Base-by-base conservation (phyloP, 2,113 vertebrate species). In the Motacilla tschutschensis region DNA sequence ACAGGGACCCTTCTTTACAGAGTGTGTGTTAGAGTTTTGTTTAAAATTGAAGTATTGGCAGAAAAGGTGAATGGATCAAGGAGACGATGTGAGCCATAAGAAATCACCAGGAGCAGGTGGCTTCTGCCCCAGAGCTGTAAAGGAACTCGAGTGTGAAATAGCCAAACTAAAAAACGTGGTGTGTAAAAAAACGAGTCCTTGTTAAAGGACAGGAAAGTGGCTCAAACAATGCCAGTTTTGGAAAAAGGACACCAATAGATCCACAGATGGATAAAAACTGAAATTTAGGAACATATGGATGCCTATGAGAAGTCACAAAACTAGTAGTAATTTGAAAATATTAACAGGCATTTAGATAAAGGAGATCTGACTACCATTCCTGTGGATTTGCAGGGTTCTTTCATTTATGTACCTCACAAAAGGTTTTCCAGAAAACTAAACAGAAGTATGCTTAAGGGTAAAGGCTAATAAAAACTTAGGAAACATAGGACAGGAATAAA, bases 61-160 rank as follows among this genome's bases (percentile, higher is more conserved):
- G 81, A 69, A 84, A 81, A 91, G 59, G 14, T 43, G 71, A 82
- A 66, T 24, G 47, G 71, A 84, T 87, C 75, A 87, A 90, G 81
- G 50, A 83, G 64, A 86, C 0, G 0, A 55, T 46, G n/a, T 60
- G 38, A 85, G 57, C 40, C 54, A 33, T 33, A 82, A 40, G 35
- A 88, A 86, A 84, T 73, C 65, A 88, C 44, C 55, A 76, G 75
- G 67, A 93, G 50, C 78, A 88, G 59, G 80, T 87, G 81, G 55
- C 43, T 81, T 86, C 89, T 88, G 63, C 75, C 63, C 51, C 63
- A 62, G 47, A 76, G 64, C 75, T 79, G 47, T 51, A 36, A 90
- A 59, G 36, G 35, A 76, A 79, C 14, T 88, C 8, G 0, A 79
- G 51, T 79, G 67, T 84, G 75, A 91, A 93, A 84, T 47, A 93